Percentiles rank a stretch among this genome's conserved stretches.
Conservation (phyloP, 1,140 invertebrate species). For the Zaprionus africanus region DNA sequence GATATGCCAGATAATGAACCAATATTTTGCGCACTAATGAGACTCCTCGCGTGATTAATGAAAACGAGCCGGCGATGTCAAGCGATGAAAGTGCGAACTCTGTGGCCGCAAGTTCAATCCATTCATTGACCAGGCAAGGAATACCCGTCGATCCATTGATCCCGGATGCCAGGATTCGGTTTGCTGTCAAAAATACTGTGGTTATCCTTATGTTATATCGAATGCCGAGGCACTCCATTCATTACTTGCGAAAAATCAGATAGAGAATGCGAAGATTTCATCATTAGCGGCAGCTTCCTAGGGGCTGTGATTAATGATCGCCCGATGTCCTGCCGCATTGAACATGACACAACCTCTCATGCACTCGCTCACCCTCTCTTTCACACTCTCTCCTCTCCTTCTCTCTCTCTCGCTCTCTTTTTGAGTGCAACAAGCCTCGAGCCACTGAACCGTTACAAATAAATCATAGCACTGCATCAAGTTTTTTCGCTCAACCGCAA, state of each 20-base stretch:
- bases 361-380: neutral
- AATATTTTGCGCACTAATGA: conserved; percentile 27
- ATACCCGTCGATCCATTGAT: conserved; percentile 38
- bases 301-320: conserved; percentile 69
- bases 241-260: conserved; percentile 54
- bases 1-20: neutral
- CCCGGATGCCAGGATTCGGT: conserved; percentile 36
- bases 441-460: conserved; percentile 65
- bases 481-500: conserved; percentile 62
- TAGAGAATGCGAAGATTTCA: conserved; percentile 33
- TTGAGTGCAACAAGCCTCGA: conserved; percentile 59
- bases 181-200: conserved; percentile 43
- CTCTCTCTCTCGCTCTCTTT: neutral
- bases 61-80: conserved; percentile 7
- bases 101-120: conserved; percentile 50
- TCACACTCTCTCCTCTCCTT: neutral
- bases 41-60: conserved; percentile 62
- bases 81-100: conserved; percentile 39
- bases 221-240: conserved; percentile 53
- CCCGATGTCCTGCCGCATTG: conserved; percentile 17
- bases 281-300: conserved; percentile 59
- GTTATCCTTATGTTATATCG: conserved; percentile 31
- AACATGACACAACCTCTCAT: conserved; percentile 41
- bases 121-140: conserved; percentile 61
- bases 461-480: conserved; percentile 51